Percentiles rank a stretch among this genome's conserved stretches.
Conservation (phyloP, 2,797 vertebrate genomes). For the Phataginus tetradactyla region DNA sequence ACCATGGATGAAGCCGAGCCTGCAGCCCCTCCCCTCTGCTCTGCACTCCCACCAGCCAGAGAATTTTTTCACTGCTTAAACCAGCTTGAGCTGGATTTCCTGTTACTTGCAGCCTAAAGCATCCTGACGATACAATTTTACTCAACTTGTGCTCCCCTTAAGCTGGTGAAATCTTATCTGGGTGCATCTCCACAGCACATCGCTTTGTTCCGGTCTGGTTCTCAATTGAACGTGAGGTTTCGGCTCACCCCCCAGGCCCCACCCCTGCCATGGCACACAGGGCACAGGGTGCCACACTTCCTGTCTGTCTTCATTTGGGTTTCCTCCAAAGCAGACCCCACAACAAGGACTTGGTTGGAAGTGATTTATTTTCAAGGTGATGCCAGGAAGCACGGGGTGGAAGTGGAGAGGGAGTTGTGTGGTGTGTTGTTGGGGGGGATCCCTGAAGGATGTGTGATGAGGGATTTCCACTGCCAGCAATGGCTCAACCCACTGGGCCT, state of each 20-base stretch:
- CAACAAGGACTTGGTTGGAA: background rate
- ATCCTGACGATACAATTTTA: no score
- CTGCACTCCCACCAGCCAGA: background rate
- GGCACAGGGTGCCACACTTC: background rate
- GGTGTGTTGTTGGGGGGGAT: no score
- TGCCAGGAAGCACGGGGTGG: background rate
- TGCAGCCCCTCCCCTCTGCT: background rate
- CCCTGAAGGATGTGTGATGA: background rate
- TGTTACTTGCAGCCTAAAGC: background rate
- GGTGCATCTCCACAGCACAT: accelerated
- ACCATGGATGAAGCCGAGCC: background rate
- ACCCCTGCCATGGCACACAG: accelerated
- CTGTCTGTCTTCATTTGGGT: background rate
- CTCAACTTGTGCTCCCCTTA: background rate
- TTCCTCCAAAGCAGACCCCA: background rate
- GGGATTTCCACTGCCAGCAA: background rate
- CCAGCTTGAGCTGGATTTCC: background rate
- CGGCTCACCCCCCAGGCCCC: background rate
- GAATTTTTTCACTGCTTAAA: background rate
- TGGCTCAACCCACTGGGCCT: accelerated
- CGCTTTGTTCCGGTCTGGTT: background rate
- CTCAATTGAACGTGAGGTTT: background rate
- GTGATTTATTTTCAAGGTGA: background rate
- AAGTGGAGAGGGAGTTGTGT: no score
- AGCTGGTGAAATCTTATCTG: background rate